Evolutionary conservation across 2,113 vertebrate genomes (phyloP), one percentile per base, ranked within the genome.

Genomic region (Cyanoderma ruficeps): DNA sequence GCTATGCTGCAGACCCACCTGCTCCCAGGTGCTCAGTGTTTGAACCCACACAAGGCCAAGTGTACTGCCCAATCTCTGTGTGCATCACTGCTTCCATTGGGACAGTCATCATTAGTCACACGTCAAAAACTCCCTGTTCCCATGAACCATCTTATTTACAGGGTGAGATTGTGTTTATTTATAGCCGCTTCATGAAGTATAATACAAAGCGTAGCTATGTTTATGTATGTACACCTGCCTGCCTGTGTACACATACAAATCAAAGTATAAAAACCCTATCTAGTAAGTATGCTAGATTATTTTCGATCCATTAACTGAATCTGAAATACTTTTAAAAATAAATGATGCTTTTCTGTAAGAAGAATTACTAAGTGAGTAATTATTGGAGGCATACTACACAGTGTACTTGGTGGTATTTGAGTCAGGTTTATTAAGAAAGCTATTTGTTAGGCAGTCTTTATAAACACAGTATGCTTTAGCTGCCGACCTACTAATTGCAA

Each of bases 21-120:
- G 60, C 28, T 37, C 2, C 2, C 3, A 4, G 6, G 14, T 55
- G 12, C 30, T 6, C 4, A 1, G 0, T 0, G 2, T 60, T 63
- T 27, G 71, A 37, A 13, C 11, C 13, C 2, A 0, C 0, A 0
- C 17, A 59, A 2, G 5, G 30, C 11, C 18, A 27, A 17, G 16
- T 4, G 15, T 28, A 9, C 0, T 2, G 10, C 4, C 5, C 15
- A 11, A 19, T 5, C 37, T 42, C 0, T 55, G 4, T 0, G 1
- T 15, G 11, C 14, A 9, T 49, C 31, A 8, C 10, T 47, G 24
- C 30, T 76, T 68, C 37, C 10, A 0, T 0, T 13, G 21, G 15
- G 25, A 80, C 1, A 53, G 13, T 53, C 41, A 19, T 59, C 0
- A 0, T 53, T 46, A 41, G 13, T 10, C 13, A 28, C 0, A 1